Conservation (phyloP, 2,113 vertebrate genomes). For the Nematolebias whitei region DNA sequence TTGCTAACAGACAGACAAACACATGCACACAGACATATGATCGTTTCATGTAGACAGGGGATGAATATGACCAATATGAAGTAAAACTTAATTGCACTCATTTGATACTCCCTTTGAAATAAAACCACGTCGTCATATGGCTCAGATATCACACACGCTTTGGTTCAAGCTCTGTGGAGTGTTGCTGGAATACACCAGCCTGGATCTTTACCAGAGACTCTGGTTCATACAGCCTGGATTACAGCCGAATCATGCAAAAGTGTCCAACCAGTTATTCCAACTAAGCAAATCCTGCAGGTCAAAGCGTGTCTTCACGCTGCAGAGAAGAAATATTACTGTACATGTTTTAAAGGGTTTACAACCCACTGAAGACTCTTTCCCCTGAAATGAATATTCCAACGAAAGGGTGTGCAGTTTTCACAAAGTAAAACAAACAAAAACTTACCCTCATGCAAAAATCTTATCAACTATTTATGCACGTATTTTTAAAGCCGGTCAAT, state of each 20-base stretch:
- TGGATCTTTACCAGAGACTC: slow-evolving; percentile 4
- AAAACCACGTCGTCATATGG: neutral
- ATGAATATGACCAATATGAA: too few species aligned
- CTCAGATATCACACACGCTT: slow-evolving; percentile 3
- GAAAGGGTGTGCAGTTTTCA: neutral
- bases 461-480: too few species aligned
- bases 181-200: slow-evolving; percentile 7
- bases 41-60: too few species aligned
- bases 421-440: neutral
- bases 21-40: too few species aligned
- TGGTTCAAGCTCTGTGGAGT: neutral
- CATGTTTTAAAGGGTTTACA: slow-evolving; percentile 18
- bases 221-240: slow-evolving; percentile 15
- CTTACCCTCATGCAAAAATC: too few species aligned
- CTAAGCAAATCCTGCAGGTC: slow-evolving; percentile 17
- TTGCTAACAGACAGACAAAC: neutral
- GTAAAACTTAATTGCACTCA: slow-evolving; percentile 1
- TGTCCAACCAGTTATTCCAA: slow-evolving; percentile 21
- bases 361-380: neutral
- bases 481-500: too few species aligned
- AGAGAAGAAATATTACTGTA: slow-evolving; percentile 27
- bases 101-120: neutral
- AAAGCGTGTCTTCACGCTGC: slow-evolving; percentile 33
- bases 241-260: slow-evolving; percentile 11
- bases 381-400: neutral